These are phyloP conservation scores for Raphicerus campestris DNA, from an alignment of 2,113 vertebrate genomes.

Conservation along the genomic window DNA sequence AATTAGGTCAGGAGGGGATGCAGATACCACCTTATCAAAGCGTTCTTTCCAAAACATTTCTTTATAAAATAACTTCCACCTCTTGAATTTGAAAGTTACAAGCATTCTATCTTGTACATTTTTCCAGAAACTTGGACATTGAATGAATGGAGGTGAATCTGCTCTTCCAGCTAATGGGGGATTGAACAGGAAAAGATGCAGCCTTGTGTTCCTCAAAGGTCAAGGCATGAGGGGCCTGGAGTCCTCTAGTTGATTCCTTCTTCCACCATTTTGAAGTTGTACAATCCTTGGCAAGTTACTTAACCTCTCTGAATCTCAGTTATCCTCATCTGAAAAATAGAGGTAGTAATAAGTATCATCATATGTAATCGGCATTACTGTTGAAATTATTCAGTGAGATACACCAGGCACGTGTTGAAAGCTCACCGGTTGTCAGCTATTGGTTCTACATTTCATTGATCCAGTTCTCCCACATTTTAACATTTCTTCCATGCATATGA, in stretches of 20 bases:
- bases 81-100: background rate
- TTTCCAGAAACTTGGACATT: background rate
- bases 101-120: background rate
- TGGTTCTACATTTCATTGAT: background rate
- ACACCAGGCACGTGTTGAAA: fast-evolving
- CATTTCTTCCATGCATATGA: background rate
- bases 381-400: background rate
- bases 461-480: background rate
- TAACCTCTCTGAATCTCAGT: background rate
- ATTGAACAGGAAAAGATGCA: background rate
- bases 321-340: background rate
- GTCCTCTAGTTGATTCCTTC: background rate
- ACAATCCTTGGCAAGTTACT: background rate
- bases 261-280: background rate
- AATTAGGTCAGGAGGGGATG: fast-evolving
- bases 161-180: background rate
- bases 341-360: background rate
- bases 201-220: background rate
- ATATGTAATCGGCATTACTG: fast-evolving
- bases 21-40: fast-evolving
- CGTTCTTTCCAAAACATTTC: background rate
- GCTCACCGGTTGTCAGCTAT: background rate
- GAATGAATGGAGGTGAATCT: background rate
- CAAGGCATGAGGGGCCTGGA: background rate
- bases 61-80: background rate